A percentile compares a stretch with the other conserved stretches of the same genome.
These are phyloP conservation scores for Sinella curviseta DNA, from an alignment of 1,140 invertebrate genomes.

Conservation along the genomic window DNA sequence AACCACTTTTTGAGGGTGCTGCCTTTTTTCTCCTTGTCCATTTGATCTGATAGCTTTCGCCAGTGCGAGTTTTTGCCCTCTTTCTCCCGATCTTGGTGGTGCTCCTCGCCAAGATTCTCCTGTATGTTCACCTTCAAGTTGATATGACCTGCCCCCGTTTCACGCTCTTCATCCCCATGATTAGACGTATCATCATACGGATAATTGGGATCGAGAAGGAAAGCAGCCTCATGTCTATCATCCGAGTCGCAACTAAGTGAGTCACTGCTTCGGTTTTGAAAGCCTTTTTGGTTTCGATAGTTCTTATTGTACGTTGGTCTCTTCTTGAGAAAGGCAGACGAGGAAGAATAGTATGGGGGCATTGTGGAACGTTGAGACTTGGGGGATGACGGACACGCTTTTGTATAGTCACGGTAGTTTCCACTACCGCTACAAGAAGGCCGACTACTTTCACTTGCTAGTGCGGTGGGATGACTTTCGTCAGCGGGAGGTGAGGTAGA, in stretches of 20 bases:
- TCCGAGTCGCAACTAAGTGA: conserved; percentile 33
- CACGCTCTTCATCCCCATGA: background rate
- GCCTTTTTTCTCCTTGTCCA: conserved; percentile 35
- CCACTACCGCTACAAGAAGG: background rate
- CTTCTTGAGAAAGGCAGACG: background rate
- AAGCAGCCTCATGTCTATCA: conserved; percentile 34
- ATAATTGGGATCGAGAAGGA: conserved; percentile 27
- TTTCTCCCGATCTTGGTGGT: conserved; percentile 22
- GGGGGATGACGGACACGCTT: background rate
- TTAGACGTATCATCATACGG: background rate
- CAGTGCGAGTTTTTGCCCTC: conserved; percentile 18
- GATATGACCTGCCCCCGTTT: background rate
- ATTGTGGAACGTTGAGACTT: background rate
- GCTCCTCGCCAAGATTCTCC: background rate
- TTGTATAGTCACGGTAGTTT: background rate
- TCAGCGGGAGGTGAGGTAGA: background rate
- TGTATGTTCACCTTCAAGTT: background rate
- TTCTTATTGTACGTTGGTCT: conserved; percentile 32
- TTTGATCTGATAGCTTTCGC: conserved; percentile 37
- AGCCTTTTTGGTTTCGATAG: conserved; percentile 11
- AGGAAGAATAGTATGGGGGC: background rate
- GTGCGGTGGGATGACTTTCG: background rate
- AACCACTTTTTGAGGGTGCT: conserved; percentile 45
- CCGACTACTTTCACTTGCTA: background rate
- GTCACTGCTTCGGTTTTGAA: conserved; percentile 9